Evolutionary conservation across 2,888 invertebrate genomes (phyloP).

Genomic region (Pycnomerus fuliginosus): DNA sequence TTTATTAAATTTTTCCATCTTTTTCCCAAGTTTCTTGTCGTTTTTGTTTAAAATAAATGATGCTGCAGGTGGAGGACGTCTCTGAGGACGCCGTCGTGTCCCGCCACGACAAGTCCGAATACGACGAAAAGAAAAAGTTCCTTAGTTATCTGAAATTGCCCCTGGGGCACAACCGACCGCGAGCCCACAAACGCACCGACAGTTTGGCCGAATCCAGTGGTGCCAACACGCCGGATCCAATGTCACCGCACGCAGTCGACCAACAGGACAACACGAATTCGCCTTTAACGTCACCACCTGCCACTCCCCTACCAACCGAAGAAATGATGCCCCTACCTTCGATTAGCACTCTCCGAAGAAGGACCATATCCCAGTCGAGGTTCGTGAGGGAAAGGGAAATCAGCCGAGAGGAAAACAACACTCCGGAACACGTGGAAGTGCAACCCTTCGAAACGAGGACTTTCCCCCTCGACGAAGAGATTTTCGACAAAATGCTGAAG

Average conservation of each 20-base stretch:
- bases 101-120: slow-evolving; percentile 77
- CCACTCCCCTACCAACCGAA: slow-evolving; percentile 52
- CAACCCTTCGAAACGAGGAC: slow-evolving; percentile 72
- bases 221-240: slow-evolving; percentile 70
- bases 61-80: slow-evolving; percentile 69
- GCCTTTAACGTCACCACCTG: slow-evolving; percentile 57
- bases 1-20: neutral
- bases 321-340: slow-evolving; percentile 31
- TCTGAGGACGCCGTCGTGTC: slow-evolving; percentile 69
- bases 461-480: slow-evolving; percentile 73
- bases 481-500: slow-evolving; percentile 67
- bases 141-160: slow-evolving; percentile 58
- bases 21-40: neutral
- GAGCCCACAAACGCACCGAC: slow-evolving; percentile 66
- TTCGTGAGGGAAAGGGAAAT: slow-evolving; percentile 46
- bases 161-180: slow-evolving; percentile 52
- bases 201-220: slow-evolving; percentile 70
- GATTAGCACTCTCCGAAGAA: slow-evolving; percentile 49
- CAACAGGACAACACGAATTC: slow-evolving; percentile 49
- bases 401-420: slow-evolving; percentile 41
- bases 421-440: slow-evolving; percentile 51
- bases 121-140: slow-evolving; percentile 78
- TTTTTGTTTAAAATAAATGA: slow-evolving; percentile 1
- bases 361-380: slow-evolving; percentile 56
- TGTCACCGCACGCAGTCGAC: slow-evolving; percentile 60